Evolutionary conservation across 1,140 invertebrate species (phyloP).

Genomic region (Arion vulgaris): DNA sequence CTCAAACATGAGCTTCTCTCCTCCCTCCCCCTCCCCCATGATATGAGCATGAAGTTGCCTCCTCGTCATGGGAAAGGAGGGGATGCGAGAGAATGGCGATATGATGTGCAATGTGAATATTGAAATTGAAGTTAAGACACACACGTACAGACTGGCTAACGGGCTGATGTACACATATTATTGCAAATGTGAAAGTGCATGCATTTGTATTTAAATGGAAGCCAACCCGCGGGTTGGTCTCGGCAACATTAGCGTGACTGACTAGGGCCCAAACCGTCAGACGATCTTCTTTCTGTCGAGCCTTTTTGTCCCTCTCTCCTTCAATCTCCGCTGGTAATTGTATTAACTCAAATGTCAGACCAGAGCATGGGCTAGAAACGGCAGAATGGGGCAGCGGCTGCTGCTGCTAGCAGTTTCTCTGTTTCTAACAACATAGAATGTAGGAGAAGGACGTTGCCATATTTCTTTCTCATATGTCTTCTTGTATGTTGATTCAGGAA

Average conservation of each 20-base stretch:
- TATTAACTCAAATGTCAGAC: not conserved
- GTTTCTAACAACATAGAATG: no score
- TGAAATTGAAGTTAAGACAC: not conserved
- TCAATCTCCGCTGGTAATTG: not conserved
- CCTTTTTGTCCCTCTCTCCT: not conserved
- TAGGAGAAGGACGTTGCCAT: no score
- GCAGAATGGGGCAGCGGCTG: no score
- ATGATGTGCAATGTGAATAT: not conserved
- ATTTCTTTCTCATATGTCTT: no score
- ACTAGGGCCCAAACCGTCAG: not conserved
- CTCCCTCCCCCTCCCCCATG: no score
- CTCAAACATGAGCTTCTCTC: no score
- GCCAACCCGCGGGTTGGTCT: not conserved
- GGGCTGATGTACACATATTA: not conserved
- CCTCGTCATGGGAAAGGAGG: no score
- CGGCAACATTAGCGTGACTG: not conserved
- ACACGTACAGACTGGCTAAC: not conserved
- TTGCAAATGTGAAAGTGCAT: conserved; percentile 4
- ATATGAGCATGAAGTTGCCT: no score
- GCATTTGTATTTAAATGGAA: not conserved
- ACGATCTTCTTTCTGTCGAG: not conserved
- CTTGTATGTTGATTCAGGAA: no score
- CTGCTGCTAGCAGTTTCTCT: no score
- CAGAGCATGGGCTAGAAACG: no score
- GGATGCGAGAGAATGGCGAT: not conserved